These are phyloP conservation scores for Podarcis siculus DNA, from an alignment of 2,797 vertebrate species.

Conservation along the genomic window DNA sequence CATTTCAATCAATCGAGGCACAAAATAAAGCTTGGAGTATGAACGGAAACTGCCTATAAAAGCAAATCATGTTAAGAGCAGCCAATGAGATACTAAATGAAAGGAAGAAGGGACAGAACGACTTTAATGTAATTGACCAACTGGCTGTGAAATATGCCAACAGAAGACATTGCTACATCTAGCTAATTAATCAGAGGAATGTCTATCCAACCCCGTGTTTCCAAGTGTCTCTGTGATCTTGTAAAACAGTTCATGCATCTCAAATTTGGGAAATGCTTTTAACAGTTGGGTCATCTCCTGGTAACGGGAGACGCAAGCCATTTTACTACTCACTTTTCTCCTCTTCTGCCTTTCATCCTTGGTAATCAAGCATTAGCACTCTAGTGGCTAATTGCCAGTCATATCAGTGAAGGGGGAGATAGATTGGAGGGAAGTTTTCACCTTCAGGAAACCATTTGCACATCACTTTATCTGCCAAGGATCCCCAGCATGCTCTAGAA, in stretches of 20 bases:
- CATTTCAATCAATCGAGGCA: background rate
- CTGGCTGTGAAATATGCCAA: background rate
- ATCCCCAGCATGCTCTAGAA: background rate
- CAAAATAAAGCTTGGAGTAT: background rate
- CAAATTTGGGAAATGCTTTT: constrained; percentile 3
- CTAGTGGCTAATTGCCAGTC: constrained; percentile 11
- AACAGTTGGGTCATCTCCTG: constrained; percentile 19
- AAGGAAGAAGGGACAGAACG: background rate
- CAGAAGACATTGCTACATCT: background rate
- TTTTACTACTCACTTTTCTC: constrained; percentile 3
- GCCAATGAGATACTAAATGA: background rate
- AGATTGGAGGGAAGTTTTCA: background rate
- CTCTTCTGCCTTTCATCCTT: background rate
- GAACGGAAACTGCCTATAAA: background rate
- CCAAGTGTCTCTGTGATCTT: background rate
- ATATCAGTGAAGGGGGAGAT: constrained; percentile 27
- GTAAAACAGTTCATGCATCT: background rate
- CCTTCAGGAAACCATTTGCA: background rate
- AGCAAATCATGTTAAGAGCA: background rate
- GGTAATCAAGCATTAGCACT: constrained; percentile 18
- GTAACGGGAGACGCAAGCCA: constrained; percentile 19
- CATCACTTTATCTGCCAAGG: background rate
- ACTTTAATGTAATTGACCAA: background rate
- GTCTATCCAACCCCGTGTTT: background rate
- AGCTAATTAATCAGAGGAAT: background rate